Conservation (phyloP, 2,797 vertebrate species). For the Gorsachius magnificus region DNA sequence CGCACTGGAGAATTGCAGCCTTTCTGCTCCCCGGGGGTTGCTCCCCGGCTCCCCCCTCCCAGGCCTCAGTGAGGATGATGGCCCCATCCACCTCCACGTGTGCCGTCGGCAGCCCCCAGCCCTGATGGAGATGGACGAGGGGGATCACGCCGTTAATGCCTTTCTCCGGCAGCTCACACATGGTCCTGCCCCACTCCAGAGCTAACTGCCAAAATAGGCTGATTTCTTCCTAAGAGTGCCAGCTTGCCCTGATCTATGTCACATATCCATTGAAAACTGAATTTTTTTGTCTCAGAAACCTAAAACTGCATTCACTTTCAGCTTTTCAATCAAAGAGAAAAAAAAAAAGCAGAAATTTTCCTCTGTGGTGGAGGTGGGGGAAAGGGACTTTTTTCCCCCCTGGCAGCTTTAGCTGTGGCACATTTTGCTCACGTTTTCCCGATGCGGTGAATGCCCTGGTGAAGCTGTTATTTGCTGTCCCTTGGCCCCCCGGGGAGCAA, state of each 20-base stretch:
- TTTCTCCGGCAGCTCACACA: fast-evolving
- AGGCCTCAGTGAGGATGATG: background rate
- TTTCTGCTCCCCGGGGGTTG: background rate
- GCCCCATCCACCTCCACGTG: background rate
- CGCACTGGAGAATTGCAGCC: background rate
- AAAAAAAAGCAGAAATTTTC: background rate
- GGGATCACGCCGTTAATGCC: background rate
- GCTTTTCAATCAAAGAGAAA: background rate
- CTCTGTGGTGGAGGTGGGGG: background rate
- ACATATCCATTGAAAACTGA: background rate
- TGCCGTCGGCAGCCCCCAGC: background rate
- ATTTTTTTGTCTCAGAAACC: background rate
- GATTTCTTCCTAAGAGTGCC: background rate
- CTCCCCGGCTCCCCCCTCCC: background rate
- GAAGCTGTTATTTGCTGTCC: background rate
- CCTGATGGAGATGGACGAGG: background rate
- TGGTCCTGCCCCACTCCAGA: background rate
- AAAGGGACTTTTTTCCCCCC: fast-evolving
- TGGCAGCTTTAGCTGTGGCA: background rate
- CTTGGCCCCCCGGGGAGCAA: background rate
- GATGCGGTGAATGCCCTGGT: fast-evolving
- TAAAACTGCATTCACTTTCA: background rate
- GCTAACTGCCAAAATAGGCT: background rate
- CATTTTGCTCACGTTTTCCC: background rate
- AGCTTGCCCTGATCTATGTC: background rate